Evolutionary conservation across 2,888 invertebrate genomes (phyloP), one percentile per base, ranked within the genome.

Genomic region (Parelbella ahira): DNA sequence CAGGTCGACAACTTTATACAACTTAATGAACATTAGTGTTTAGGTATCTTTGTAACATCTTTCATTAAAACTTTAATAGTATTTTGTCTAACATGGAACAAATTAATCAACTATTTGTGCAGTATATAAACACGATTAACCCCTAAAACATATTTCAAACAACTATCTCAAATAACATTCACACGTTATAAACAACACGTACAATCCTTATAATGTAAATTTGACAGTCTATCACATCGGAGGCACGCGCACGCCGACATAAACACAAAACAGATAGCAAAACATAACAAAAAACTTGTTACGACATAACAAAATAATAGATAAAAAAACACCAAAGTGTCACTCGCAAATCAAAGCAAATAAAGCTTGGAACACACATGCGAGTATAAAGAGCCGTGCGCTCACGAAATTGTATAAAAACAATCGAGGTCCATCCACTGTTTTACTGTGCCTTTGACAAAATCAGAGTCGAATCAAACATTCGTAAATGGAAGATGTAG

Each of bases 161-260:
- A 30, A 15, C 15, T 8, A n/a, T 34, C 10, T 42, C 34, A 29
- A 23, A 42, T 23, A 36, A 32, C 36, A 66, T 78, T 83, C 83
- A 68, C 82, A 81, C 80, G 50, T 30, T 37, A 44, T 57, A 63
- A 60, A 56, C 60, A 66, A 62, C 58, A 49, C 47, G 49, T 56
- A 55, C 56, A 50, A 56, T 62, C 58, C 68, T 74, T 74, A 70
- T 73, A 73, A 82, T 79, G 73, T 74, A 82, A 79, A 81, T 83
- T 75, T 84, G 84, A 84, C 86, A 81, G 66, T 74, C 71, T 68
- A 71, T 86, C 84, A 83, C 75, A 83, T 79, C 72, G 72, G 48
- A 60, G 78, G 62, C 86, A 78, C 86, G 72, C 78, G 55, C 75
- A 71, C 71, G 52, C 50, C 58, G 57, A 57, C 58, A 56, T 55